Evolutionary conservation across 2,113 vertebrate species (phyloP).

Genomic region (Gallinago media): DNA sequence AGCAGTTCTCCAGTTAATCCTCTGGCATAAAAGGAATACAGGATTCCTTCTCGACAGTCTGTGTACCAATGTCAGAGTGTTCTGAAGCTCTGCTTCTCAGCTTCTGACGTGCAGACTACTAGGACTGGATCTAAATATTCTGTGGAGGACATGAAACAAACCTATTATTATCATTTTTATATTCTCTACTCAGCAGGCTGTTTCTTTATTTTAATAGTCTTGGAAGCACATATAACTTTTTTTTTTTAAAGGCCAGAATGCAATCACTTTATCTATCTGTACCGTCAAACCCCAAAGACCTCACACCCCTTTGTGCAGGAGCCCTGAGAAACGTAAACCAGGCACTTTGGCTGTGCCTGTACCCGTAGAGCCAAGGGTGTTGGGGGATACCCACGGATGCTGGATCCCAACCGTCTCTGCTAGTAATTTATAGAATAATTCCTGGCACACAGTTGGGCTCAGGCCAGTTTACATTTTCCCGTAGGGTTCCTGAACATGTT

Average conservation of each 20-base stretch:
- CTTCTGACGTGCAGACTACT: background rate
- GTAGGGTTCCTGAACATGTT: too few relatives aligned
- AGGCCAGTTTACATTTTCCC: too few relatives aligned
- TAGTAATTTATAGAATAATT: too few relatives aligned
- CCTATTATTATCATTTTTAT: background rate
- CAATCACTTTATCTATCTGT: background rate
- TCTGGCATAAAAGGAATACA: background rate
- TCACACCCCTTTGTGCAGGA: background rate
- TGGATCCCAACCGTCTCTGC: background rate
- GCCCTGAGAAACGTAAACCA: background rate
- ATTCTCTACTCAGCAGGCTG: background rate
- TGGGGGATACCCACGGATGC: background rate
- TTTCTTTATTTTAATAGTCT: background rate
- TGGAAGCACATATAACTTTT: background rate
- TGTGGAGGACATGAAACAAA: background rate
- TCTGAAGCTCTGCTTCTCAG: background rate
- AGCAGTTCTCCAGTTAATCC: background rate
- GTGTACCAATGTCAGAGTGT: background rate
- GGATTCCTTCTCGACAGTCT: background rate
- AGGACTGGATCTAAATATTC: background rate
- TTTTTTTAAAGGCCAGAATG: background rate
- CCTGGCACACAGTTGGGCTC: too few relatives aligned
- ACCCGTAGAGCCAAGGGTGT: background rate
- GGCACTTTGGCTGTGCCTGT: background rate
- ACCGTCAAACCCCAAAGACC: background rate